These are phyloP conservation scores for Drosophila nr. perissopoda DNA, from an alignment of 2,888 invertebrate genomes.

Conservation along the genomic window DNA sequence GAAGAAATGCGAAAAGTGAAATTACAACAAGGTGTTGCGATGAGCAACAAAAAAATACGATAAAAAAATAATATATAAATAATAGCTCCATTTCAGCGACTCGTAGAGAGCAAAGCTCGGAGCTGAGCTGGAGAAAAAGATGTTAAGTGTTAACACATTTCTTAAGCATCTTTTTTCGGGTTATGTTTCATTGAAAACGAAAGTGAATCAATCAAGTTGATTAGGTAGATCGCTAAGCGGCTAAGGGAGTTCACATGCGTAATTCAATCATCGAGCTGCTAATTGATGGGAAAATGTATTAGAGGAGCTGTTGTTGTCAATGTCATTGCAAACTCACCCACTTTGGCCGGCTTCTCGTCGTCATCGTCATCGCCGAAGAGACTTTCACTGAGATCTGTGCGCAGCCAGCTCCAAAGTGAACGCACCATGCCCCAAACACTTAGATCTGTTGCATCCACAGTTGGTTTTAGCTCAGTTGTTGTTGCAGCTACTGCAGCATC, in stretches of 20 bases:
- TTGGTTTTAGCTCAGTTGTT: conserved; percentile 65
- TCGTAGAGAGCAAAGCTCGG: conserved; percentile 1
- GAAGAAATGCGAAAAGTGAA: conserved; percentile 73
- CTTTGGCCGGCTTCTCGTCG: conserved; percentile 61
- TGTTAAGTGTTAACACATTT: conserved; percentile 57
- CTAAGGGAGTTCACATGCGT: conserved; percentile 15
- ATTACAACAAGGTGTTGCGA: conserved; percentile 54
- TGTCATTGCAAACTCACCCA: conserved; percentile 62
- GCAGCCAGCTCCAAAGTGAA: conserved; percentile 82
- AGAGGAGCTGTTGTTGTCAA: conserved; percentile 10
- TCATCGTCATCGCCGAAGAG: conserved; percentile 72
- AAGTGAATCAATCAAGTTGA: conserved; percentile 63
- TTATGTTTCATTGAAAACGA: conserved; percentile 76
- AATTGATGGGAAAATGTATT: conserved; percentile 47
- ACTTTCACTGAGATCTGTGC: conserved; percentile 81
- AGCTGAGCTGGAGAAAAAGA: neutral
- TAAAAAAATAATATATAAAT: neutral
- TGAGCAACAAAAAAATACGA: conserved; percentile 21
- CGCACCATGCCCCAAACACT: conserved; percentile 81
- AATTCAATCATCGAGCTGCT: conserved; percentile 46
- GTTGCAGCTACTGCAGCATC: conserved; percentile 35
- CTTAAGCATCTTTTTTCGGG: conserved; percentile 37
- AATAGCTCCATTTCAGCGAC: conserved; percentile 3
- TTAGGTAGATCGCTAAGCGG: conserved; percentile 66
- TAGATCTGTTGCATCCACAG: conserved; percentile 64